A percentile compares a stretch with the other conserved stretches of the same genome.
Evolutionary conservation across 2,113 vertebrate genomes (phyloP).

Genomic region (Formicarius rufipectus): DNA sequence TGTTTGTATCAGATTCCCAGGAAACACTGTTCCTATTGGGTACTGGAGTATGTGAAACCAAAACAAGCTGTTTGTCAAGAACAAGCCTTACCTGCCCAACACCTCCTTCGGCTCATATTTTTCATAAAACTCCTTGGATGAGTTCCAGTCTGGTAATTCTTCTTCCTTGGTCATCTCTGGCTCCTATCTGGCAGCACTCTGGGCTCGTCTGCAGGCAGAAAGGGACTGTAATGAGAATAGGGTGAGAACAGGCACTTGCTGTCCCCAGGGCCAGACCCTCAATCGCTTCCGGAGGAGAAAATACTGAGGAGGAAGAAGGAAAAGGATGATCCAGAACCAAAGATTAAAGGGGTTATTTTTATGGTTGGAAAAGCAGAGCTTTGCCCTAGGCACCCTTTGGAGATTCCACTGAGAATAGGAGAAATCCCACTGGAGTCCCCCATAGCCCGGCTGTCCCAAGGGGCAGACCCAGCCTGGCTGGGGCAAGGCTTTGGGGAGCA

Average conservation of each 20-base stretch:
- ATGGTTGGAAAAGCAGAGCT: not conserved
- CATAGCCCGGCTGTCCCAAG: not conserved
- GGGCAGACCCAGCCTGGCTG: not conserved
- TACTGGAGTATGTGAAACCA: not conserved
- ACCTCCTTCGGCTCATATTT: conserved; percentile 97
- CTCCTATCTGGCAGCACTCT: not conserved
- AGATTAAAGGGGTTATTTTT: not conserved
- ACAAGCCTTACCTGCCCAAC: conserved; percentile 78
- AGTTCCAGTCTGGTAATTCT: conserved; percentile 84
- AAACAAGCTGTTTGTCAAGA: not conserved
- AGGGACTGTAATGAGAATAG: not conserved
- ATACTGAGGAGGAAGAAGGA: not conserved
- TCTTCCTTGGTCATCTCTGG: conserved; percentile 81
- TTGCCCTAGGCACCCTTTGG: not conserved
- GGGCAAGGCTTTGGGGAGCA: not conserved
- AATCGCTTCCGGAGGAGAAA: not conserved
- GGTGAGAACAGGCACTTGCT: not conserved
- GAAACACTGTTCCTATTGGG: not conserved
- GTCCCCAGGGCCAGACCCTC: no score
- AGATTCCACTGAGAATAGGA: not conserved
- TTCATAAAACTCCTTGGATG: conserved; percentile 90
- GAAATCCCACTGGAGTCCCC: not conserved
- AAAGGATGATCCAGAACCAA: not conserved
- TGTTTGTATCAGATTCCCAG: not conserved
- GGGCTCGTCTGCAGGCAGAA: not conserved